Conservation (phyloP, 2,888 invertebrate species). For the Pseudolycoriella hygida region DNA sequence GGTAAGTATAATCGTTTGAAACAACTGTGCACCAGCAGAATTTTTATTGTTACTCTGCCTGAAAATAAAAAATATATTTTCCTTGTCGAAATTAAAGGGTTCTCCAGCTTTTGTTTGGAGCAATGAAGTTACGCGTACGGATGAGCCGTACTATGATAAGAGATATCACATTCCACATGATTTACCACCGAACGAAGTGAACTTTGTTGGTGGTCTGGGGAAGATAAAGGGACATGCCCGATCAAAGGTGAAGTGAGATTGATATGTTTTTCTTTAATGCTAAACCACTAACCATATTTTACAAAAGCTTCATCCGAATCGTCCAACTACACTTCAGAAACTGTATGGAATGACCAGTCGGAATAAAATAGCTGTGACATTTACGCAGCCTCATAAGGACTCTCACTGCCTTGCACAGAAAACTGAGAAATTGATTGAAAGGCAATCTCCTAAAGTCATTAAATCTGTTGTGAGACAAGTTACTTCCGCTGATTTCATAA, state of each 20-base stretch:
- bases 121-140: background rate
- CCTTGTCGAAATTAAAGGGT: background rate
- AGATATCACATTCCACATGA: slow-evolving; percentile 7
- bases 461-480: background rate
- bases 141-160: slow-evolving; percentile 5
- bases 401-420: background rate
- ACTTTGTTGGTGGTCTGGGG: slow-evolving; percentile 10
- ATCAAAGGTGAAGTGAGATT: slow-evolving; percentile 6
- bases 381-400: slow-evolving; percentile 7
- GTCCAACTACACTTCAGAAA: slow-evolving; percentile 8
- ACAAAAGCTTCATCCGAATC: slow-evolving; percentile 7
- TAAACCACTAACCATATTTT: too few species aligned
- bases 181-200: slow-evolving; percentile 9
- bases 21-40: too few species aligned
- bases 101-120: slow-evolving; percentile 5
- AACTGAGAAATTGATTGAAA: too few species aligned
- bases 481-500: background rate
- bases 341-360: slow-evolving; percentile 8
- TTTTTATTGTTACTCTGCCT: background rate
- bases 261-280: background rate
- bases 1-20: too few species aligned
- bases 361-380: slow-evolving; percentile 8
- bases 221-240: slow-evolving; percentile 3
- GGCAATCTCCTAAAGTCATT: too few species aligned
- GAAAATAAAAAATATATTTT: background rate